phyloP scores from a whole-genome alignment of 2,113 vertebrate species.

The Heteronetta atricapilla region DNA sequence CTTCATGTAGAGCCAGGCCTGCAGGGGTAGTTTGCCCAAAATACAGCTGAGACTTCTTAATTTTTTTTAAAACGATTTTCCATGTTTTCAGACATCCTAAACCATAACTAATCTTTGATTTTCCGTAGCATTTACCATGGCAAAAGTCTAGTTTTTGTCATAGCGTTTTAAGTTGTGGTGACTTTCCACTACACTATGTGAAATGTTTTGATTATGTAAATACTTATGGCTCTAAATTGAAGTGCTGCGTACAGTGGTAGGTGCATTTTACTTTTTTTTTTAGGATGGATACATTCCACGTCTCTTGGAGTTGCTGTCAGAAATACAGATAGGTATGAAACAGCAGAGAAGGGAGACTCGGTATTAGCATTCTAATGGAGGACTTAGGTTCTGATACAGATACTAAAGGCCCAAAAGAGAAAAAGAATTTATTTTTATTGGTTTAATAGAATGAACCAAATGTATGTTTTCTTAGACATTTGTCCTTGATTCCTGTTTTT shows the following conservation, averaged over 20 bases:
- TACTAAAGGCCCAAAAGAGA: not conserved
- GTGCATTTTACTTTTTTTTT: not conserved
- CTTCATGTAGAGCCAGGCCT: slow-evolving; percentile 32
- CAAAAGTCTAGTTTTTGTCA: not conserved
- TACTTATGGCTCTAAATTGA: not conserved
- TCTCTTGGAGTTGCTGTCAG: not conserved
- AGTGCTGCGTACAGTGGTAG: not conserved
- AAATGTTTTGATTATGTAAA: not conserved
- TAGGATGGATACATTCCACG: not conserved
- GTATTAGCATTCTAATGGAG: not conserved
- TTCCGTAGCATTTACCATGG: not conserved
- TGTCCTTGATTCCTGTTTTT: not conserved
- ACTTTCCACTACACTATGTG: not conserved
- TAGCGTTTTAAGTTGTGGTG: not conserved
- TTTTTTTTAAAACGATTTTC: not conserved
- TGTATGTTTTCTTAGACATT: not conserved
- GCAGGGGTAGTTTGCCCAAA: not conserved
- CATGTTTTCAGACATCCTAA: slow-evolving; percentile 3
- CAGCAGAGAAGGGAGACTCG: not conserved
- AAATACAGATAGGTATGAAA: not conserved
- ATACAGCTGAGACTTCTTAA: not conserved
- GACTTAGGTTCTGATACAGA: not conserved
- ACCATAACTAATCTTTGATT: not conserved
- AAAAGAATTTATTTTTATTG: not conserved
- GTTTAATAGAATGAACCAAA: not conserved